A percentile compares a stretch with the other conserved stretches of the same genome.
These are phyloP conservation scores for Monomorium pharaonis DNA, from an alignment of 1,140 invertebrate genomes.

Conservation along the genomic window DNA sequence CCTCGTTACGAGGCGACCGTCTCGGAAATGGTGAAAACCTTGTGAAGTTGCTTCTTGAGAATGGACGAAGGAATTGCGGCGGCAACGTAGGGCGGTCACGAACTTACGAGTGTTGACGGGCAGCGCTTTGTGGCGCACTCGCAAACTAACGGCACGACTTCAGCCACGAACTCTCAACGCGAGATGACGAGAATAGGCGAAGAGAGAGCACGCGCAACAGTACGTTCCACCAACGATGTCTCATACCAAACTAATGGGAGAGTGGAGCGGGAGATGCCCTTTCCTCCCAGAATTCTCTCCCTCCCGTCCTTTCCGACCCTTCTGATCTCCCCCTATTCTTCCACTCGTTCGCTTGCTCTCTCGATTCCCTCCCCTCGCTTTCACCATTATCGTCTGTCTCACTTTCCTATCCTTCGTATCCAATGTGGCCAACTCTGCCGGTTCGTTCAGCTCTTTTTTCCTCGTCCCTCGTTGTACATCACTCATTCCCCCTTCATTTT, in stretches of 20 bases:
- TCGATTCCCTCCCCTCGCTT: constrained; percentile 12
- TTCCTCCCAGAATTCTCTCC: constrained; percentile 40
- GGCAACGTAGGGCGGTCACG: constrained; percentile 16
- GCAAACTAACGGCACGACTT: constrained; percentile 45
- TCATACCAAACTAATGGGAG: constrained; percentile 68
- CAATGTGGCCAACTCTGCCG: constrained; percentile 52
- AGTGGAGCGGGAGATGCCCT: constrained; percentile 68
- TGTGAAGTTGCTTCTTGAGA: not conserved
- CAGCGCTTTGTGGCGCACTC: constrained; percentile 58
- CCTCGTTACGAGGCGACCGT: not conserved
- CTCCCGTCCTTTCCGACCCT: constrained; percentile 54
- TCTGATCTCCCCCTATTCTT: constrained; percentile 47
- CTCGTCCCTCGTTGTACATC: not conserved
- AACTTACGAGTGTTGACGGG: constrained; percentile 50
- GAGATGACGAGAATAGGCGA: constrained; percentile 22
- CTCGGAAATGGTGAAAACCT: not conserved
- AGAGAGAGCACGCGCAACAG: constrained; percentile 31
- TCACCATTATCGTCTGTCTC: not conserved
- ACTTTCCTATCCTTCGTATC: constrained; percentile 61
- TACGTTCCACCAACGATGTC: constrained; percentile 49
- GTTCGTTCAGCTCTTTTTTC: constrained; percentile 44
- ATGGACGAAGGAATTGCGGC: not conserved
- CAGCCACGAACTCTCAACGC: constrained; percentile 29
- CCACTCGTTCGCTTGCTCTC: not conserved
- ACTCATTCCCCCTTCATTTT: not conserved